Evolutionary conservation across 2,797 vertebrate genomes (phyloP), one percentile per base, ranked within the genome.

Genomic region (Cyclura pinguis): DNA sequence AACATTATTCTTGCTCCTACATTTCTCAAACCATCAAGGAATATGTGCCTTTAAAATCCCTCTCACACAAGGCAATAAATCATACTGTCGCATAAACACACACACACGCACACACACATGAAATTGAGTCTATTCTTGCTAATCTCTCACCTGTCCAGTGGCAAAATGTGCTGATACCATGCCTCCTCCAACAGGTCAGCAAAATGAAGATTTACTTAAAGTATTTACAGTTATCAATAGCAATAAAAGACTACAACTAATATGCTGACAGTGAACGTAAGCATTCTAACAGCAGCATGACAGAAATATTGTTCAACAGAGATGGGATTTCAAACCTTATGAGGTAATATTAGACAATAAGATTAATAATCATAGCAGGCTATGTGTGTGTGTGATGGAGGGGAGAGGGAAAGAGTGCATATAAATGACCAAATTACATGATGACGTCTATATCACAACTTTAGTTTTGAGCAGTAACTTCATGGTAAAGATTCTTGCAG

Each of bases 141-240:
- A 95, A 97, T 97, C 94, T 97, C 95, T 97, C 92, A 92, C 96
- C 96, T 97, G 95, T 96, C 95, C 95, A 95, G 93, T 38, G 93
- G 86, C 87, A 97, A 97, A 97, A 97, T 95, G 90, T 98, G 97
- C 97, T 97, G 97, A 97, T 95, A 92, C 93, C 93, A 96, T 1
- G 87, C n/a, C 59, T 96, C 93, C 96, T 96, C 95, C 87, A 93
- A 95, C 95, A 96, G 95, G 97, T 97, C 97, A 98, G 97, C 97
- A 97, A 97, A 97, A 97, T 89, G 86, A 97, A 98, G 97, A 97
- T 97, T 97, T 97, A 97, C 96, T 98, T 97, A 98, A 97, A 73
- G 84, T 95, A 96, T 97, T 97, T 97, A 97, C 93, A 90, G 92
- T 97, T 97, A 97, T 97, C 97, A 97, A 96, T 78, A 97, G 96